A percentile compares a stretch with the other conserved stretches of the same genome.
phyloP scores from a whole-genome alignment of 2,797 vertebrate species.

The Onychomys torridus region DNA sequence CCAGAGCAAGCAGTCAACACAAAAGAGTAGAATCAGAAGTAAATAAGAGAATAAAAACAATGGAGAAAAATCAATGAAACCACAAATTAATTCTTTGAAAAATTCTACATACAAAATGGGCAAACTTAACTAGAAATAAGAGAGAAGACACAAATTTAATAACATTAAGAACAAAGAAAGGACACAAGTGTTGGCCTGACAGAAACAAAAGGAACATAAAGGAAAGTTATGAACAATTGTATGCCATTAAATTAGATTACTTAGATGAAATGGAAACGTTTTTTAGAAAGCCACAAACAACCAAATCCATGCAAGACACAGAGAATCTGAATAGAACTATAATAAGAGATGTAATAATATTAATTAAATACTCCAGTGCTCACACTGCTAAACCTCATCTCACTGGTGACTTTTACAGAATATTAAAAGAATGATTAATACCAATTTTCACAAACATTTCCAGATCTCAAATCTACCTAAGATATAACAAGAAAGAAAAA shows the following conservation, averaged over 20 bases:
- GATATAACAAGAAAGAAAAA: slow-evolving; percentile 12
- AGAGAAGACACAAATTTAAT: slow-evolving; percentile 17
- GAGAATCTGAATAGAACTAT: slow-evolving; percentile 22
- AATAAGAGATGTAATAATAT: background rate
- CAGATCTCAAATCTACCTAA: slow-evolving; percentile 28
- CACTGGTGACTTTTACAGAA: background rate
- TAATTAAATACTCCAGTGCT: background rate
- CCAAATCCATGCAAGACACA: slow-evolving; percentile 35
- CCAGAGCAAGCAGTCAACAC: background rate
- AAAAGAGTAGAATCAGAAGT: slow-evolving; percentile 40
- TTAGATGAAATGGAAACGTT: slow-evolving; percentile 27
- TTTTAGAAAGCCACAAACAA: slow-evolving; percentile 33
- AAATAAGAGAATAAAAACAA: slow-evolving; percentile 40
- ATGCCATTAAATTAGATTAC: slow-evolving; percentile 39
- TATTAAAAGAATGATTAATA: background rate
- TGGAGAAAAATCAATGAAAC: slow-evolving; percentile 46
- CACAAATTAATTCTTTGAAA: slow-evolving; percentile 34
- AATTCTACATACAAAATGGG: slow-evolving; percentile 1
- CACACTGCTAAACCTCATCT: background rate
- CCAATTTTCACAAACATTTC: background rate
- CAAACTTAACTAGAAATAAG: background rate
- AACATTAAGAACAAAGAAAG: slow-evolving; percentile 52
- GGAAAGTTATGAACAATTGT: slow-evolving; percentile 26
- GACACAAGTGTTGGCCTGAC: background rate
- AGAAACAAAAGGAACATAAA: slow-evolving; percentile 43